A percentile compares a stretch with the other conserved stretches of the same genome.
Conservation (phyloP, 2,888 invertebrate genomes). For the Meliscaeva auricollis region DNA sequence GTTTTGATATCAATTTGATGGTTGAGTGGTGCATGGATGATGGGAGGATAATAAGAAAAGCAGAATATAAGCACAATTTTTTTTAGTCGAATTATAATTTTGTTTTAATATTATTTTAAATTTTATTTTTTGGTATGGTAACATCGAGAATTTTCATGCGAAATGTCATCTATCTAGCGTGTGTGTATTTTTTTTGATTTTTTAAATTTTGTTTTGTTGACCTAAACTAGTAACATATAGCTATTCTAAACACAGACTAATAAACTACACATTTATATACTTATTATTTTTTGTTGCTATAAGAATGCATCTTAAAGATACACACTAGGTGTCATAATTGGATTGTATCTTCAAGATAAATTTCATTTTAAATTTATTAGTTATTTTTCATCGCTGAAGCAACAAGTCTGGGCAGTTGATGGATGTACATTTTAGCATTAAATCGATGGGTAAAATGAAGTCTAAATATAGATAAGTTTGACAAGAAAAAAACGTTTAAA, state of each 20-base stretch:
- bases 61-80: conserved; percentile 67
- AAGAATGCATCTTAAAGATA: conserved; percentile 78
- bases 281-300: conserved; percentile 33
- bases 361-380: conserved; percentile 24
- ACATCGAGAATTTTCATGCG: conserved; percentile 52
- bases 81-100: conserved; percentile 22
- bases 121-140: conserved; percentile 6
- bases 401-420: conserved; percentile 84
- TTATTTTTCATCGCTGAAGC: conserved; percentile 78
- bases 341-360: conserved; percentile 78
- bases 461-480: conserved; percentile 34
- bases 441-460: conserved; percentile 29
- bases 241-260: conserved; percentile 74
- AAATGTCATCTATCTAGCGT: conserved; percentile 55
- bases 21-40: conserved; percentile 59
- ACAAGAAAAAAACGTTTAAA: conserved; percentile 13
- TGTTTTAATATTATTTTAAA: conserved; percentile 26
- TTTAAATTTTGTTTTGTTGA: conserved; percentile 15
- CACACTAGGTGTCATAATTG: conserved; percentile 58
- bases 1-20: conserved; percentile 31
- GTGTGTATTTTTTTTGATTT: conserved; percentile 13
- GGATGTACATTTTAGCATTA: conserved; percentile 80
- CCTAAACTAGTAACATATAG: conserved; percentile 38
- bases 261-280: conserved; percentile 49
- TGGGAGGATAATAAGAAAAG: conserved; percentile 57